These are phyloP conservation scores for Ptilonorhynchus violaceus DNA, from an alignment of 2,113 vertebrate species.

Conservation along the genomic window DNA sequence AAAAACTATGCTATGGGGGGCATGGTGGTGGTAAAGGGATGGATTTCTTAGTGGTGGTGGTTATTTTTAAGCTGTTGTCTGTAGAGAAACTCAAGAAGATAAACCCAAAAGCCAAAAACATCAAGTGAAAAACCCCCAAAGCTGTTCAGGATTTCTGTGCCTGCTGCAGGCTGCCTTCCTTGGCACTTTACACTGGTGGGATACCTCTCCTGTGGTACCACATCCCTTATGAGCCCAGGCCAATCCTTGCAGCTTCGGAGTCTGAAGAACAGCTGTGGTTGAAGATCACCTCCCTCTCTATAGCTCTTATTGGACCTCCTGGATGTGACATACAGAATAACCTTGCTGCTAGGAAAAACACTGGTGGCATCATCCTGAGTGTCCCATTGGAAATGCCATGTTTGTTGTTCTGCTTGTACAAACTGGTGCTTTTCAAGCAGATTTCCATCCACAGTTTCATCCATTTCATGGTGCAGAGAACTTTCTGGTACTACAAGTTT, in stretches of 20 bases:
- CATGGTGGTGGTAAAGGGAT: rapidly evolving
- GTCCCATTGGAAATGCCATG: rapidly evolving
- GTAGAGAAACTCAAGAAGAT: neutral
- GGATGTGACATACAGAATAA: neutral
- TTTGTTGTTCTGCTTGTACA: neutral
- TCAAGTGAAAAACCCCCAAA: neutral
- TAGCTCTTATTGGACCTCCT: neutral
- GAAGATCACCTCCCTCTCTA: neutral
- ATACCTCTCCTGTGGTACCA: neutral
- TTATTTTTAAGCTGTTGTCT: neutral
- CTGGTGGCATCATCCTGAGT: neutral
- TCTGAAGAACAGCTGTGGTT: neutral
- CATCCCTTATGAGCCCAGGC: rapidly evolving
- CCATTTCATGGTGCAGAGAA: neutral
- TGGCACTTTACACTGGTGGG: rapidly evolving
- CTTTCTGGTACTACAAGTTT: neutral
- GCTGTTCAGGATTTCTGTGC: neutral
- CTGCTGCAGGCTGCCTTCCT: neutral
- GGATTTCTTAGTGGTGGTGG: neutral
- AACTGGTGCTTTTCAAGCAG: neutral
- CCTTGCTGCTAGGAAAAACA: neutral
- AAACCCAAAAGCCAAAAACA: neutral
- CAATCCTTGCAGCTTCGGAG: neutral
- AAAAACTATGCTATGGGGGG: neutral
- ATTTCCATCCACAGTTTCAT: neutral